These are phyloP conservation scores for Xylocopa sonorina DNA, from an alignment of 1,140 invertebrate genomes.

Conservation along the genomic window DNA sequence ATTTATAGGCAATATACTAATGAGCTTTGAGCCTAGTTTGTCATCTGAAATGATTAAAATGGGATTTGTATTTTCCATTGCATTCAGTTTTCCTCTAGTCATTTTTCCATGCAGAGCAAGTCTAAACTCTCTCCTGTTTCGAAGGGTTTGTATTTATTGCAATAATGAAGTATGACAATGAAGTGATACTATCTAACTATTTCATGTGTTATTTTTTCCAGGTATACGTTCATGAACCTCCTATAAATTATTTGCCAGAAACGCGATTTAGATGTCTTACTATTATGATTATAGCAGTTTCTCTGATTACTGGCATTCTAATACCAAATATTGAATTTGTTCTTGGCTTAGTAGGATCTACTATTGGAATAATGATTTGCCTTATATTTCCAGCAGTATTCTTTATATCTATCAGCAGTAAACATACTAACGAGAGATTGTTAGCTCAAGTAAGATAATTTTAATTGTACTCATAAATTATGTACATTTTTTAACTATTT, in stretches of 20 bases:
- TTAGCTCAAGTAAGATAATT: constrained; percentile 85
- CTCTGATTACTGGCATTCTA: constrained; percentile 89
- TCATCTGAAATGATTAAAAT: constrained; percentile 94
- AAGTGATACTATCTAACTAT: neutral
- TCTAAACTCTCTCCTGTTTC: constrained; percentile 94
- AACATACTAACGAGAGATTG: constrained; percentile 88
- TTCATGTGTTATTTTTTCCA: constrained; percentile 46
- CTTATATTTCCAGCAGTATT: constrained; percentile 93
- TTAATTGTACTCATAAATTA: neutral
- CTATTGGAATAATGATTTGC: constrained; percentile 96
- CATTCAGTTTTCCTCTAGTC: constrained; percentile 97
- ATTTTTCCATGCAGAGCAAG: constrained; percentile 98
- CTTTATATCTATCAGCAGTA: constrained; percentile 87
- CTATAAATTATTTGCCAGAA: constrained; percentile 88
- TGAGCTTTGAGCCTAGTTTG: constrained; percentile 91
- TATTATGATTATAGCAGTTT: constrained; percentile 87
- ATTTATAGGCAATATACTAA: constrained; percentile 92
- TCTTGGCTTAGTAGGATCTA: constrained; percentile 95
- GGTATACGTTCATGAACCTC: constrained; percentile 82
- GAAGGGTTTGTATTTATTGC: constrained; percentile 85
- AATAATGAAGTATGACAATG: neutral
- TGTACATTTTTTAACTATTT: constrained; percentile 17
- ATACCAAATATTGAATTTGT: constrained; percentile 96
- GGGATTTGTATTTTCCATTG: constrained; percentile 96
- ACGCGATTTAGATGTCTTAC: constrained; percentile 91